A percentile compares a stretch with the other conserved stretches of the same genome.
These are phyloP conservation scores for Trypoxylus dichotomus DNA, from an alignment of 1,140 invertebrate genomes.

Conservation along the genomic window DNA sequence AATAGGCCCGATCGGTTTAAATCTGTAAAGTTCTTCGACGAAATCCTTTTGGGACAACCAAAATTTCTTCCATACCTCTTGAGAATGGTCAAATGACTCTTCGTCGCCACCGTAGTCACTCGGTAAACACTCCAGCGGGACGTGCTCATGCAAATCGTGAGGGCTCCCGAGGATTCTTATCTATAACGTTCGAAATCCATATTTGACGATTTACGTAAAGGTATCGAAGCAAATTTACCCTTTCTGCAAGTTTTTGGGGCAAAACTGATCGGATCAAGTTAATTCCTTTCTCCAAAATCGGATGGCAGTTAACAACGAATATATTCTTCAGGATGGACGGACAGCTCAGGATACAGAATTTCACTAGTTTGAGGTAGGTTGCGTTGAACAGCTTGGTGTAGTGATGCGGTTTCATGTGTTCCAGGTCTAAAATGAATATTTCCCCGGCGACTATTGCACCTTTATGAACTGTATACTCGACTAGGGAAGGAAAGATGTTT, in stretches of 20 bases:
- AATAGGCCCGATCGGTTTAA: neutral
- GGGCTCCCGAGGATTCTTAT: too few relatives aligned
- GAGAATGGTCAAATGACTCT: neutral
- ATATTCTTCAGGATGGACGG: neutral
- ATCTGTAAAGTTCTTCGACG: neutral
- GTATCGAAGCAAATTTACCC: neutral
- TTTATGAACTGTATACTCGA: neutral
- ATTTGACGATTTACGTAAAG: too few relatives aligned
- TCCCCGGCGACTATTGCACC: neutral
- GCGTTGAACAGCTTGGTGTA: neutral
- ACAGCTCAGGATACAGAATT: neutral
- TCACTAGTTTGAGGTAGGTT: neutral
- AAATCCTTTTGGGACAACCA: neutral
- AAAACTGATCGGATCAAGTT: neutral
- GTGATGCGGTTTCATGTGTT: neutral
- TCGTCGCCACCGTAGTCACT: neutral
- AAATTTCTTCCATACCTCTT: constrained; percentile 39
- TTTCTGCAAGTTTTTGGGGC: neutral
- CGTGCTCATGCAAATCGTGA: too few relatives aligned
- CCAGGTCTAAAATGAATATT: neutral
- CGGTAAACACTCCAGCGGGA: too few relatives aligned
- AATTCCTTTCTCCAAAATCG: neutral
- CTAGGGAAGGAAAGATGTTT: neutral
- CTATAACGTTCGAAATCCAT: too few relatives aligned
- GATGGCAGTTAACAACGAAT: neutral